phyloP scores from a whole-genome alignment of 2,797 vertebrate species.

The Sphenopsis melanotis region DNA sequence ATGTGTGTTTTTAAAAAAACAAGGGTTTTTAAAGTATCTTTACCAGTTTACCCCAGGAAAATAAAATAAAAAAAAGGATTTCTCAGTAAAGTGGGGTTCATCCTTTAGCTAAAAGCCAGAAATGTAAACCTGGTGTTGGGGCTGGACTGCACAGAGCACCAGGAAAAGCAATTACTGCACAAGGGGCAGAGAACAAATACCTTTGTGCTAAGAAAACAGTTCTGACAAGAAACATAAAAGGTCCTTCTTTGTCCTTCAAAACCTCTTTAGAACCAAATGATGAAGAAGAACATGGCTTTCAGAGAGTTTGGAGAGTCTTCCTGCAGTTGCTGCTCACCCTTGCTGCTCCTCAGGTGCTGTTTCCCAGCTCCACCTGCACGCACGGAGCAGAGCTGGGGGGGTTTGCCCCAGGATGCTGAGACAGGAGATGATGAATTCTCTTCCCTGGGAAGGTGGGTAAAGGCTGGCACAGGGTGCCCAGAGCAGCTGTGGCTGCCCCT shows the following conservation, averaged over 20 bases:
- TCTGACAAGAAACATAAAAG: slow-evolving; percentile 1
- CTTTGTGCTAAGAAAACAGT: background rate
- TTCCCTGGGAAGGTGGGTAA: accelerated
- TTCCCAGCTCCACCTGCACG: background rate
- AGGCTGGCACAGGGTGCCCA: background rate
- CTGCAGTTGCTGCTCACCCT: background rate
- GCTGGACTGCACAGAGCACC: background rate
- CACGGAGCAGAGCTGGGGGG: accelerated
- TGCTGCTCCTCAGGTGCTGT: background rate
- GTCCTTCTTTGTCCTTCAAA: background rate
- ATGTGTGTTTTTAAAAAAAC: accelerated
- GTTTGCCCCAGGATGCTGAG: background rate
- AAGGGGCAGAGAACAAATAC: background rate
- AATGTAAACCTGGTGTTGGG: background rate
- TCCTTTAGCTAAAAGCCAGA: background rate
- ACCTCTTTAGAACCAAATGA: background rate
- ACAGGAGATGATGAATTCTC: background rate
- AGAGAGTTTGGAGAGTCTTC: background rate
- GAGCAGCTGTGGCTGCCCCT: background rate
- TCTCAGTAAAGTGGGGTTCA: background rate
- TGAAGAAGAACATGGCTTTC: background rate
- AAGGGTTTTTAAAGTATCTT: background rate
- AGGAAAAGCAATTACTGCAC: background rate
- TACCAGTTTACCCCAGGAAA: background rate
- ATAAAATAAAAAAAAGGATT: background rate